Conservation (phyloP, 2,888 invertebrate genomes). For the Liodrosophila aerea region DNA sequence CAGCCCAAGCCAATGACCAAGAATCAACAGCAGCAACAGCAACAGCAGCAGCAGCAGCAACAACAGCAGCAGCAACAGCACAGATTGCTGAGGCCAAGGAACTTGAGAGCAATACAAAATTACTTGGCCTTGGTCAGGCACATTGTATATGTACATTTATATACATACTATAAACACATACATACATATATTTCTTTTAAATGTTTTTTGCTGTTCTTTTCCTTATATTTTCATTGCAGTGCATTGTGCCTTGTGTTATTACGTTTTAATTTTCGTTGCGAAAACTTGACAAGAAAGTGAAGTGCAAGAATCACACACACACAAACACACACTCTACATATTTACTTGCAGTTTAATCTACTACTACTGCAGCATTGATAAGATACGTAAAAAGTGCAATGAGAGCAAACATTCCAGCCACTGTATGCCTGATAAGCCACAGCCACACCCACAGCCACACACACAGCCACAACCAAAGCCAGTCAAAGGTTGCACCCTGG, state of each 20-base stretch:
- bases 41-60: conserved; percentile 26
- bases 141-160: conserved; percentile 37
- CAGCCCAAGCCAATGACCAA: conserved; percentile 68
- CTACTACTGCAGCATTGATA: conserved; percentile 46
- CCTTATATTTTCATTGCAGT: conserved; percentile 28
- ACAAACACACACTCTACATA: not conserved
- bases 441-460: too few species aligned
- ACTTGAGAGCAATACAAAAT: conserved; percentile 73
- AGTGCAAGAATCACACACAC: conserved; percentile 54
- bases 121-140: conserved; percentile 74
- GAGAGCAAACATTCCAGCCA: conserved; percentile 12
- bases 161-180: conserved; percentile 44
- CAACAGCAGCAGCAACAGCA: conserved; percentile 23
- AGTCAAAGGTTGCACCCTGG: conserved; percentile 19
- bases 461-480: not conserved
- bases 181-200: too few species aligned
- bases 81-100: conserved; percentile 74
- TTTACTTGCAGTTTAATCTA: conserved; percentile 32
- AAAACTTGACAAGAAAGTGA: conserved; percentile 68
- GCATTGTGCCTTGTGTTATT: conserved; percentile 51
- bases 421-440: conserved; percentile 30
- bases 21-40: conserved; percentile 60
- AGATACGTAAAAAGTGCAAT: conserved; percentile 47
- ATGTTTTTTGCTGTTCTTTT: conserved; percentile 48
- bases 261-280: conserved; percentile 71